Evolutionary conservation across 2,113 vertebrate species (phyloP), one percentile per base, ranked within the genome.

Genomic region (Phoxinus phoxinus): DNA sequence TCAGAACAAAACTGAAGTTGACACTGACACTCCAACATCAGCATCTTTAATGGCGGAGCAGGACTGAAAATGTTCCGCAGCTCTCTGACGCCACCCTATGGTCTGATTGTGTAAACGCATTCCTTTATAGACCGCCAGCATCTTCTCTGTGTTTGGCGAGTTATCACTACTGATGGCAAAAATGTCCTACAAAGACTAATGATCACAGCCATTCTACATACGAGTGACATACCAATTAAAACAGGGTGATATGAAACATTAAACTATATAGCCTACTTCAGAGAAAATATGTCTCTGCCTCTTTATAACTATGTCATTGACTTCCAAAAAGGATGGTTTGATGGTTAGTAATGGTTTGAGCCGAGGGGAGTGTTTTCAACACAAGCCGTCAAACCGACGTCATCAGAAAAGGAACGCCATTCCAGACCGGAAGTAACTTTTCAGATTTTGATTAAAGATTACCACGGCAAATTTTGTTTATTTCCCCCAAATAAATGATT

Each of bases 81-180:
- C 73, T 87, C 86, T 87, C 23, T 87, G 86, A n/a, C 88, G 51
- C 86, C 86, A 1, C 86, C 74, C 7, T 30, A 83, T 75, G 88
- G 78, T 51, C 21, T 46, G 32, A 17, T 19, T 27, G 83, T 0
- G 73, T n/a, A 51, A 46, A 35, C 80, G 6, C 63, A 15, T 2
- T 63, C 32, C 67, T 44, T 44, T 27, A 23, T 17, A 61, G 11
- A 30, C 12, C 23, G 9, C 8, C 9, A 1, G 35, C 2, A 11
- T 44, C 6, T 17, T 30, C 13, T 46, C 6, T 41, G 25, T 21
- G 13, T 63, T 59, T 37, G 35, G 0, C 30, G 23, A 81, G 46
- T 63, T 63, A 80, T 46, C 19, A 1, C 51, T 80, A 30, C 37
- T 46, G n/a, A 25, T 81, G n/a, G n/a, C n/a, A 63, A 65, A 51